These are phyloP conservation scores for Brenthis daphne DNA, from an alignment of 2,888 invertebrate genomes.

Conservation along the genomic window DNA sequence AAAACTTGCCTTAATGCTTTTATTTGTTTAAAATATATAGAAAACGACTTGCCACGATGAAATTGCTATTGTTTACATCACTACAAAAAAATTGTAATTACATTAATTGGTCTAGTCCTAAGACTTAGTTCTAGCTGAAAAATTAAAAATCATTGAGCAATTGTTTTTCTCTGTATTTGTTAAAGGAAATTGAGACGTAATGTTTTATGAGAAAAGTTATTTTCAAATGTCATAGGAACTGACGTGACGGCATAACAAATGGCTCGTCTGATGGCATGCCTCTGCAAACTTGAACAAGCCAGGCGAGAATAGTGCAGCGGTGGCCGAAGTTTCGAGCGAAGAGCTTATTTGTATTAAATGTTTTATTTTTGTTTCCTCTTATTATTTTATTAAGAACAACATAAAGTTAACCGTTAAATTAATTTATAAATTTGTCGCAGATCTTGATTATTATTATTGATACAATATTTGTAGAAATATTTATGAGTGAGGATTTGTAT, in stretches of 20 bases:
- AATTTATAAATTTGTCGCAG: too few relatives aligned
- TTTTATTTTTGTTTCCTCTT: neutral
- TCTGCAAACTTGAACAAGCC: slow-evolving; percentile 41
- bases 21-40: neutral
- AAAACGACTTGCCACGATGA: neutral
- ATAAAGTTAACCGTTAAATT: too few relatives aligned
- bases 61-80: neutral
- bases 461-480: too few relatives aligned
- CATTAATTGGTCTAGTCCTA: neutral
- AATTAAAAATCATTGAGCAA: slow-evolving; percentile 5
- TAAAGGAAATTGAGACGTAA: slow-evolving; percentile 60
- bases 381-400: neutral
- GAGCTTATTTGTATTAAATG: neutral
- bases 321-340: slow-evolving; percentile 17
- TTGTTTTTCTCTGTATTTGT: slow-evolving; percentile 27
- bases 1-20: too few relatives aligned
- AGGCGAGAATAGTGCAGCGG: slow-evolving; percentile 25
- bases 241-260: slow-evolving; percentile 59
- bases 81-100: neutral
- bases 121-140: slow-evolving; percentile 12
- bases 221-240: slow-evolving; percentile 46
- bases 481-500: too few relatives aligned
- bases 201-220: slow-evolving; percentile 51
- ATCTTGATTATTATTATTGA: too few relatives aligned
- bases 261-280: slow-evolving; percentile 49